phyloP scores from a whole-genome alignment of 2,888 invertebrate genomes.

The Serripes groenlandicus region DNA sequence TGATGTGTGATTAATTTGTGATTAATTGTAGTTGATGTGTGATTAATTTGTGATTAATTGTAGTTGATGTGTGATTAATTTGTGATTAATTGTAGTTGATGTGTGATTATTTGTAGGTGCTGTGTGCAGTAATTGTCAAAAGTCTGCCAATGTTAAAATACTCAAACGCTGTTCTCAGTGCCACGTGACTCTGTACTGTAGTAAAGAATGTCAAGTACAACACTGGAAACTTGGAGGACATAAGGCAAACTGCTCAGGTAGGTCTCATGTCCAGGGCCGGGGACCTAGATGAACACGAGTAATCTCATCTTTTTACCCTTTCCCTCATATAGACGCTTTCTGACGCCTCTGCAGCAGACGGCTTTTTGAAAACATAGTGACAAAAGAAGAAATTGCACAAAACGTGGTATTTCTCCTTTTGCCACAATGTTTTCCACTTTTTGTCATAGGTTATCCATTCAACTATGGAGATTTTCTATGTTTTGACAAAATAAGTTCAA shows the following conservation, averaged over 20 bases:
- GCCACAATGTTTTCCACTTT: not conserved
- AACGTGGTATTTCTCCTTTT: not conserved
- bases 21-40: too few species aligned
- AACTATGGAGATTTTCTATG: not conserved
- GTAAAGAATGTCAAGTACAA: conserved; percentile 70
- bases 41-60: too few species aligned
- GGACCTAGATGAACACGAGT: not conserved
- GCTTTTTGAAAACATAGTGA: not conserved
- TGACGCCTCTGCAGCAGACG: too few species aligned
- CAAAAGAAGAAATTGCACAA: not conserved
- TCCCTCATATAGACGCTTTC: too few species aligned
- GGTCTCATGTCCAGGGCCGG: not conserved
- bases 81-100: too few species aligned
- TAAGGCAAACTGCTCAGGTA: conserved; percentile 68
- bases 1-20: too few species aligned
- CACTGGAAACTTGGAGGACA: conserved; percentile 73
- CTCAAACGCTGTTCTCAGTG: conserved; percentile 73
- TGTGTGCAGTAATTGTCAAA: conserved; percentile 70
- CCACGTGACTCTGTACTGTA: conserved; percentile 73
- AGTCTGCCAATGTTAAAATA: conserved; percentile 56
- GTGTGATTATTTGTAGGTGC: too few species aligned
- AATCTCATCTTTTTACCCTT: not conserved
- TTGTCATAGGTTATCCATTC: not conserved
- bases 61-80: too few species aligned
- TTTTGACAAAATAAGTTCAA: not conserved